Base-by-base conservation (phyloP, 2,888 invertebrate species). In the Troglohyphantes excavatus region DNA sequence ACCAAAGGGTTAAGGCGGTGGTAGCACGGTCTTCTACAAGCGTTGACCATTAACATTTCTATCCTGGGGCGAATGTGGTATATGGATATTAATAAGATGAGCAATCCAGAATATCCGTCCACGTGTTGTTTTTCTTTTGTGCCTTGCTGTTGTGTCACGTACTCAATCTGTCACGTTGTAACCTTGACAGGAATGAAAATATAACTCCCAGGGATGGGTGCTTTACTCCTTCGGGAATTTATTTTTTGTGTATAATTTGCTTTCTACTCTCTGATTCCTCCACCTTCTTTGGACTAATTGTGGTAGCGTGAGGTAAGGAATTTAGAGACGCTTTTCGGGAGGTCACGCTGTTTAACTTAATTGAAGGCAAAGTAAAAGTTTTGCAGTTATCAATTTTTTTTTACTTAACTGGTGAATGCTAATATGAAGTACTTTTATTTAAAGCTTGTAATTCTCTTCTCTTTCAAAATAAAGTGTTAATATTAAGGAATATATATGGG, bases 41-140 rank as follows among this genome's bases (percentile, higher is more conserved):
- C n/a, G 27, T 19, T 19, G 59, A 23, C 26, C 78, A 86, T 78
- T 78, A 78, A 78, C 78, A 86, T 86, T 78, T 78, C 53, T 70
- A 59, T 73, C 87, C 78, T 59, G 23, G 43, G 39, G 11, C 27
- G 13, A 43, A 21, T 33, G 87, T 87, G 79, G 72, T 79, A 81
- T 88, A 88, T 88, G 88, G 88, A 72, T 75, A 72, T 81, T 82
- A 13, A n/a, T n/a, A n/a, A n/a, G 88, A 82, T 81, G 73, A 88
- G 88, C 72, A 87, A 73, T 81, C 72, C 72, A 79, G 81, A 72
- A 79, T 86, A 79, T 27, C 59, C 70, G 63, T 46, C 79, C 67
- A 72, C 39, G 65, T 70, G 29, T 65, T 23, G 13, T 70, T 59
- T 79, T 53, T 11, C 33, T 79, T 65, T 53, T 59, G 13, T 21